A percentile compares a stretch with the other conserved stretches of the same genome.
These are phyloP conservation scores for Lutra lutra DNA, from an alignment of 2,797 vertebrate species.

Conservation along the genomic window DNA sequence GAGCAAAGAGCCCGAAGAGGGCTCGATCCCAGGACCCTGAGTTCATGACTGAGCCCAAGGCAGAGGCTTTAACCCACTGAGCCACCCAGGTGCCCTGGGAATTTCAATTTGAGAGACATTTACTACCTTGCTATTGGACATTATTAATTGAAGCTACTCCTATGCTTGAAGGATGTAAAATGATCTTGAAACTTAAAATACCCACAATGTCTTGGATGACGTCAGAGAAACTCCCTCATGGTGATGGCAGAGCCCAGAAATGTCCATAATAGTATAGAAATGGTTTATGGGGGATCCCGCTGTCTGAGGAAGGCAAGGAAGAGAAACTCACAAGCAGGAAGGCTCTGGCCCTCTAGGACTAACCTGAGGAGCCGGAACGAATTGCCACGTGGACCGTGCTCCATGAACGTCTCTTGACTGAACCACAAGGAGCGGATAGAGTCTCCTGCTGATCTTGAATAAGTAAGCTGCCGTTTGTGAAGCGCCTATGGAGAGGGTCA, in stretches of 20 bases:
- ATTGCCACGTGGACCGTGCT: background rate
- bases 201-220: background rate
- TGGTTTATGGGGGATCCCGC: background rate
- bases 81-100: too few species aligned
- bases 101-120: background rate
- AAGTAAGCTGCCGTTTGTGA: background rate
- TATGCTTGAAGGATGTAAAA: background rate
- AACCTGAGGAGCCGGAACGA: background rate
- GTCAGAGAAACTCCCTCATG: background rate
- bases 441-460: background rate
- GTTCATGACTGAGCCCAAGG: too few species aligned
- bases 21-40: too few species aligned
- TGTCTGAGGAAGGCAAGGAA: background rate
- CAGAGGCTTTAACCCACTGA: too few species aligned
- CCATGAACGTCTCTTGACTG: background rate
- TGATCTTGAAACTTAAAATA: background rate
- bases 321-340: background rate
- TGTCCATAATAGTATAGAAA: background rate
- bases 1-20: too few species aligned
- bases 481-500: background rate
- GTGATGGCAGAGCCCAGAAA: background rate
- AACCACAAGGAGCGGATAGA: background rate
- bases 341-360: background rate
- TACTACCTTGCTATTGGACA: background rate
- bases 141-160: background rate